Percentiles rank a stretch among this genome's conserved stretches.
Evolutionary conservation across 2,888 invertebrate genomes (phyloP).

Genomic region (Papilio protenor): DNA sequence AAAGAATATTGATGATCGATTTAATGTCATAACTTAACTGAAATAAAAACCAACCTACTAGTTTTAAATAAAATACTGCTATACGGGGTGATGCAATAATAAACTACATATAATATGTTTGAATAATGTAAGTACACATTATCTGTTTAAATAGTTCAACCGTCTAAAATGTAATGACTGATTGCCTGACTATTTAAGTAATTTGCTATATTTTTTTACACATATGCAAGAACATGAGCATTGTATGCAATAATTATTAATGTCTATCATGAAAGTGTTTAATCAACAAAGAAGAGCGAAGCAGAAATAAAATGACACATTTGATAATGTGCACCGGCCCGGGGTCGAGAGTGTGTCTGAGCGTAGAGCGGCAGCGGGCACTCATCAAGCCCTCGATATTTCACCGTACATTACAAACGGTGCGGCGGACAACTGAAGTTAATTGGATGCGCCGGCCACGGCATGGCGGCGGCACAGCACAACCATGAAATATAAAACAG

Average conservation of each 20-base stretch:
- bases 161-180: not conserved
- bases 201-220: not conserved
- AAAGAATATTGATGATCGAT: slow-evolving; percentile 24
- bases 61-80: not conserved
- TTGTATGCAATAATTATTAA: not conserved
- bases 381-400: slow-evolving; percentile 76
- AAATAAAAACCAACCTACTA: not conserved
- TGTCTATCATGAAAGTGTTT: slow-evolving; percentile 1
- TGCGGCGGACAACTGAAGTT: slow-evolving; percentile 73
- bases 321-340: slow-evolving; percentile 49
- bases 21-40: not conserved
- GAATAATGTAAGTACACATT: not conserved
- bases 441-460: slow-evolving; percentile 76
- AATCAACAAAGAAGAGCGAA: slow-evolving; percentile 1
- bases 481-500: slow-evolving; percentile 75
- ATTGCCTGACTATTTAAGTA: not conserved
- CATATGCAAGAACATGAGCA: not conserved
- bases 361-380: slow-evolving; percentile 53
- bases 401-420: slow-evolving; percentile 74
- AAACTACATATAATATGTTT: not conserved
- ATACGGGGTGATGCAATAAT: not conserved
- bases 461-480: slow-evolving; percentile 58
- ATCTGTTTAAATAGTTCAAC: not conserved
- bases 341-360: slow-evolving; percentile 61
- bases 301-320: slow-evolving; percentile 37